Evolutionary conservation across 2,113 vertebrate species (phyloP).

Genomic region (Dicaeum eximium): DNA sequence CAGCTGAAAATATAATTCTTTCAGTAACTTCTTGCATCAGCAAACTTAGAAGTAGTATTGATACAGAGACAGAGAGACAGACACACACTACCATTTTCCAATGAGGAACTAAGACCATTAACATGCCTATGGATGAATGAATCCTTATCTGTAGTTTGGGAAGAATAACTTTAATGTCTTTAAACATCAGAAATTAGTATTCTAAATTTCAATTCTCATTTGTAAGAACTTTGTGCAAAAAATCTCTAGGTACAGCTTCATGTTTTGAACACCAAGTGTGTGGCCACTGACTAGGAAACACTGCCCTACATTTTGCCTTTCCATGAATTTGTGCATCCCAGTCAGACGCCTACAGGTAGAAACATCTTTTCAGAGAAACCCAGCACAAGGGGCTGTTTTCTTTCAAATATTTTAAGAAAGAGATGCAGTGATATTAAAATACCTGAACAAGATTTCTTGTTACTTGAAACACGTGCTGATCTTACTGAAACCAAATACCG

Average conservation of each 20-base stretch:
- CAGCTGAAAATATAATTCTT: neutral
- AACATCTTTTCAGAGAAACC: neutral
- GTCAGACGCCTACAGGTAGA: neutral
- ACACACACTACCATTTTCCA: neutral
- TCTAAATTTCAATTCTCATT: neutral
- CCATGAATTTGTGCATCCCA: neutral
- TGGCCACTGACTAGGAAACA: neutral
- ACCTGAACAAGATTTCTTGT: slow-evolving; percentile 93
- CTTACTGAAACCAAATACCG: slow-evolving; percentile 90
- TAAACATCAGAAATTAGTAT: neutral
- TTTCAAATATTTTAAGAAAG: neutral
- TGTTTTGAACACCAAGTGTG: neutral
- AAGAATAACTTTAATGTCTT: neutral
- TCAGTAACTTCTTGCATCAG: neutral
- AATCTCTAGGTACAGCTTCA: neutral
- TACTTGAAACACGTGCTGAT: slow-evolving; percentile 78
- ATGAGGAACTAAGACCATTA: neutral
- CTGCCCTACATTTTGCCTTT: neutral
- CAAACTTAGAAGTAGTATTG: neutral
- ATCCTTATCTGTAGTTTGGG: neutral
- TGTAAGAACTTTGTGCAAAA: neutral
- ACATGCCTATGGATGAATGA: neutral
- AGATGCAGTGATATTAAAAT: neutral
- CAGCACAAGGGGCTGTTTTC: neutral
- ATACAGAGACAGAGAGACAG: neutral